phyloP scores from a whole-genome alignment of 2,113 vertebrate species.

The Murina feae region DNA sequence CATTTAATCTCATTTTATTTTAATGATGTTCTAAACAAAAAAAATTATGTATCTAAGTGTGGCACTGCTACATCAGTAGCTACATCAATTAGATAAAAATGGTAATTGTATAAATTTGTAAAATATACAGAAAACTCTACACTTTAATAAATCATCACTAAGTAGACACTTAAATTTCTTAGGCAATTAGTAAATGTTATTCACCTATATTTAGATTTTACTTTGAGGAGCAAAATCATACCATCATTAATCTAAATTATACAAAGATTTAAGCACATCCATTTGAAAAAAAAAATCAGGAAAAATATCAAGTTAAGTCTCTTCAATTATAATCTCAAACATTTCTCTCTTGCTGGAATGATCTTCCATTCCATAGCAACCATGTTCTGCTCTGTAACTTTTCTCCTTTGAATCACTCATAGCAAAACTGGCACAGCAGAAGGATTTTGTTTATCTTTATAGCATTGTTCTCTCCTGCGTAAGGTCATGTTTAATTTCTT shows the following conservation, averaged over 20 bases:
- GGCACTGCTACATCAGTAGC: neutral
- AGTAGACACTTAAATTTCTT: neutral
- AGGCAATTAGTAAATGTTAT: neutral
- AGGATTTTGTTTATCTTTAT: neutral
- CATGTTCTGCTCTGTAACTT: neutral
- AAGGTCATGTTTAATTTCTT: slow-evolving; percentile 42
- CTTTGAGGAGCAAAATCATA: neutral
- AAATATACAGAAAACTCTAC: neutral
- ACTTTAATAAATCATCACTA: neutral
- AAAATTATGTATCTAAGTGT: neutral
- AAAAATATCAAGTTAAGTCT: neutral
- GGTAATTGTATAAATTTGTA: neutral
- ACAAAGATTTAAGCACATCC: neutral
- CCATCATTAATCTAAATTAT: neutral
- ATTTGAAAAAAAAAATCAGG: neutral
- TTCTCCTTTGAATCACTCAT: neutral
- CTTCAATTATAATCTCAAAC: neutral
- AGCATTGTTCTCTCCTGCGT: neutral
- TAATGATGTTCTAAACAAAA: neutral
- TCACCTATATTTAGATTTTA: neutral
- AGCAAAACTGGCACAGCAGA: neutral
- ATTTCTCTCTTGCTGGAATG: neutral
- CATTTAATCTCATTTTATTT: neutral
- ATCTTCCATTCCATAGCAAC: neutral
- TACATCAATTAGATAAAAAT: neutral